Evolutionary conservation across 2,797 vertebrate genomes (phyloP).

Genomic region (Holocentrus rufus): DNA sequence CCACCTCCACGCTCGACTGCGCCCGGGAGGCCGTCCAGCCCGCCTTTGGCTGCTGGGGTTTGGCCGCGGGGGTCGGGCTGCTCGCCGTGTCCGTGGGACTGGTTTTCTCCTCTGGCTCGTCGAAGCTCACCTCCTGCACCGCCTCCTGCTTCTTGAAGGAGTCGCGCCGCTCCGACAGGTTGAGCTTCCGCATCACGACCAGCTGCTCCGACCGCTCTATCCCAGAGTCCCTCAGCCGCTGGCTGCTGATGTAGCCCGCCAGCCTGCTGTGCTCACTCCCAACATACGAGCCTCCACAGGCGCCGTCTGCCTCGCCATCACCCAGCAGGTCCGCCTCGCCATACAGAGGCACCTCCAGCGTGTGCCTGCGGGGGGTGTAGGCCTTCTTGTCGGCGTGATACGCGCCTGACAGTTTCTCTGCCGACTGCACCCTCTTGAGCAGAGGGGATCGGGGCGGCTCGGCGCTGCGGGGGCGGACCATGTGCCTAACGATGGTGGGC

Average conservation of each 20-base stretch:
- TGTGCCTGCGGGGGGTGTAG: conserved; percentile 75
- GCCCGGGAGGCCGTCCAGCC: conserved; percentile 69
- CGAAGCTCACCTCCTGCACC: conserved; percentile 97
- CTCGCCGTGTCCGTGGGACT: conserved; percentile 34
- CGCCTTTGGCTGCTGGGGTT: conserved; percentile 22
- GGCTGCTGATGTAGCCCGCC: conserved; percentile 74
- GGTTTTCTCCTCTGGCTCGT: conserved; percentile 86
- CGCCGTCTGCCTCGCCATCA: conserved; percentile 63
- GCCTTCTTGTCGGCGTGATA: conserved; percentile 85
- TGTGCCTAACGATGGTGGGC: conserved; percentile 87
- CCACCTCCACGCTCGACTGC: conserved; percentile 59
- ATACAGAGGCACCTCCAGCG: conserved; percentile 79
- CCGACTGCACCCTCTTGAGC: conserved; percentile 93
- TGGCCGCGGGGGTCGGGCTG: conserved; percentile 23
- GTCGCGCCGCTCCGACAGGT: conserved; percentile 93
- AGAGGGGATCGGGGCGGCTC: conserved; percentile 86
- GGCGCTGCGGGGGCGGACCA: conserved; percentile 84
- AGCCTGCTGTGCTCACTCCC: conserved; percentile 73
- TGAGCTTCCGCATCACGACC: conserved; percentile 94
- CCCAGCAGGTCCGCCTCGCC: conserved; percentile 73
- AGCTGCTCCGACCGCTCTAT: conserved; percentile 87
- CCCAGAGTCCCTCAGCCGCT: conserved; percentile 76
- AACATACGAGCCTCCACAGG: conserved; percentile 53
- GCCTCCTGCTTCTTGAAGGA: conserved; percentile 99
- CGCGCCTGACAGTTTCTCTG: conserved; percentile 87